Percentiles rank a stretch among this genome's conserved stretches.
Evolutionary conservation across 2,797 vertebrate genomes (phyloP).

Genomic region (Spea hammondii): DNA sequence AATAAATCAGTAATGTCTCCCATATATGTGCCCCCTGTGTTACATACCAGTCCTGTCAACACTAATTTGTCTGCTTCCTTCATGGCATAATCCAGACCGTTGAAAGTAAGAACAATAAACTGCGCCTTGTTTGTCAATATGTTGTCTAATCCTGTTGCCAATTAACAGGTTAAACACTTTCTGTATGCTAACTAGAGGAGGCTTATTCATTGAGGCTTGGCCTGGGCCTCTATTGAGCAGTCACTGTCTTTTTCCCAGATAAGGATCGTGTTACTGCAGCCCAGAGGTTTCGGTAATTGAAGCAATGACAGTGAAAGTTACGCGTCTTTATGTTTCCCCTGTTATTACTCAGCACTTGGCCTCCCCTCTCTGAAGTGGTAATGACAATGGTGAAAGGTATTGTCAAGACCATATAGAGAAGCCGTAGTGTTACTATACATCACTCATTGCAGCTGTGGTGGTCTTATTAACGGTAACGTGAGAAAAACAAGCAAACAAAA

Average conservation of each 20-base stretch:
- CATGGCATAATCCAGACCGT: too few relatives aligned
- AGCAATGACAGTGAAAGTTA: slow-evolving; percentile 52
- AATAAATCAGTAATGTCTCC: too few relatives aligned
- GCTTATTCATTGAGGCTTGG: slow-evolving; percentile 21
- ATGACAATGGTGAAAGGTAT: slow-evolving; percentile 51
- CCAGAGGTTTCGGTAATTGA: slow-evolving; percentile 48
- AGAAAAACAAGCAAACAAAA: slow-evolving; percentile 52
- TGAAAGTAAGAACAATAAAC: neutral
- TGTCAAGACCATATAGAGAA: slow-evolving; percentile 46
- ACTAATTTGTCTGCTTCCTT: neutral
- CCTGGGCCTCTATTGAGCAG: slow-evolving; percentile 22
- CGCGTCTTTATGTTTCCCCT: slow-evolving; percentile 41
- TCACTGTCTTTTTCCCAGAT: slow-evolving; percentile 33
- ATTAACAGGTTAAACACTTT: slow-evolving; percentile 33
- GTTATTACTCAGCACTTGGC: slow-evolving; percentile 51
- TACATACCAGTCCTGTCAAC: neutral
- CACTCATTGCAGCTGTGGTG: slow-evolving; percentile 50
- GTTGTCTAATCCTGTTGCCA: slow-evolving; percentile 27
- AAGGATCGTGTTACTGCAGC: slow-evolving; percentile 45
- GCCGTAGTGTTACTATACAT: slow-evolving; percentile 44
- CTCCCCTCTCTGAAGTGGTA: slow-evolving; percentile 40
- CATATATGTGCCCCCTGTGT: too few relatives aligned
- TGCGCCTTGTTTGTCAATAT: neutral
- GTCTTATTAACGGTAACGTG: slow-evolving; percentile 51
- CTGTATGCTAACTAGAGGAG: slow-evolving; percentile 22